Conservation (phyloP, 2,888 invertebrate genomes). For the Cephus rjabovi region DNA sequence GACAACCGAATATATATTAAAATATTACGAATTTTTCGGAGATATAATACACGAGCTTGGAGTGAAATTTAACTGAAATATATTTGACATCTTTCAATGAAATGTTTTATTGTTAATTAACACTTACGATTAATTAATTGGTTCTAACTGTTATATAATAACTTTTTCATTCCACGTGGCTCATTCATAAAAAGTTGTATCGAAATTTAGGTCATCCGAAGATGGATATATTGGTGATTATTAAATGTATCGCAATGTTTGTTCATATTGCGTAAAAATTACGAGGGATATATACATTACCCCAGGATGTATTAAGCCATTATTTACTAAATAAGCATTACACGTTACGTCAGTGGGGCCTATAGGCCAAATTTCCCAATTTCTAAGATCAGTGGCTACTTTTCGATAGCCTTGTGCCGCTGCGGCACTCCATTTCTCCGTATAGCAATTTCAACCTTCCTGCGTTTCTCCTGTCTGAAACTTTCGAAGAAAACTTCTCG, state of each 20-base stretch:
- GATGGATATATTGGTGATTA: not conserved
- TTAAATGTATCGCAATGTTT: constrained; percentile 28
- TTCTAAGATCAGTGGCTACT: not conserved
- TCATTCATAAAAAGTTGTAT: not conserved
- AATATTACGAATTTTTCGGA: not conserved
- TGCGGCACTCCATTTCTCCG: not conserved
- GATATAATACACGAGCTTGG: not conserved
- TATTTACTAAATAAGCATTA: constrained; percentile 11
- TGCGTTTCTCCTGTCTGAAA: not conserved
- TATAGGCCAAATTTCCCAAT: not conserved
- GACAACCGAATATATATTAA: not conserved
- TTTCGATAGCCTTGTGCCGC: not conserved
- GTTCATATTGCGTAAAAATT: constrained; percentile 29
- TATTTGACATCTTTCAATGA: not conserved
- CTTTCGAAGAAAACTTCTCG: not conserved
- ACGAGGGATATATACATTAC: not conserved
- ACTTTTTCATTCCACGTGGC: not conserved
- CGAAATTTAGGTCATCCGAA: not conserved
- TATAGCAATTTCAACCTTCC: not conserved
- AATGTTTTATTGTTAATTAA: not conserved
- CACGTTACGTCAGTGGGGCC: not conserved
- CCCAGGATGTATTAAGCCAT: not conserved
- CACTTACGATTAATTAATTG: not conserved
- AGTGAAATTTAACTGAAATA: not conserved
- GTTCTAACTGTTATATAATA: not conserved